Percentiles rank a stretch among this genome's conserved stretches.
Conservation (phyloP, 2,888 invertebrate genomes). For the Drosophila tanythrix region DNA sequence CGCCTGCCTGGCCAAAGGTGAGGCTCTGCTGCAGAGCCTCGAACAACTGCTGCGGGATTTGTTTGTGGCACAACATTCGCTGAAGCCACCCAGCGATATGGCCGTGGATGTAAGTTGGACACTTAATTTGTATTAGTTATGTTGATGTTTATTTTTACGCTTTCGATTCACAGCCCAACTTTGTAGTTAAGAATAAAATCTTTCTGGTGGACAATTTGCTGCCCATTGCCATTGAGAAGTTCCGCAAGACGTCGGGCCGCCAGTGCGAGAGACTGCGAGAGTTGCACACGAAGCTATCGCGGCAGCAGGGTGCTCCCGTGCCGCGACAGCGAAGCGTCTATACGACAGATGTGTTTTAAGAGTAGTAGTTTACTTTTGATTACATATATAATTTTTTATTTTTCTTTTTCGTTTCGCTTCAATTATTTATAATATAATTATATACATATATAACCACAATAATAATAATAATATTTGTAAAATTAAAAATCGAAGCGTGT, state of each 20-base stretch:
- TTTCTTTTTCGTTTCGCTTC: constrained; percentile 77
- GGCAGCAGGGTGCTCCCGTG: constrained; percentile 79
- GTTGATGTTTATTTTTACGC: background rate
- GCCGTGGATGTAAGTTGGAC: constrained; percentile 82
- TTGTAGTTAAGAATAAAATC: constrained; percentile 83
- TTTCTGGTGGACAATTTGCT: constrained; percentile 83
- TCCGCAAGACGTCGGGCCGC: constrained; percentile 79
- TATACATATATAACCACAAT: constrained; percentile 84
- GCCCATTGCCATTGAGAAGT: constrained; percentile 82
- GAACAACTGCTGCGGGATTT: constrained; percentile 82
- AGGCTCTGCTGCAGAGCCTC: constrained; percentile 79
- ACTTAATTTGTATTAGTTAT: background rate
- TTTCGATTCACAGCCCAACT: constrained; percentile 81
- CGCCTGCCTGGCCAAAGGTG: constrained; percentile 83
- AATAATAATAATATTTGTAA: constrained; percentile 81
- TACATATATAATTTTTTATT: constrained; percentile 82
- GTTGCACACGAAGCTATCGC: constrained; percentile 73
- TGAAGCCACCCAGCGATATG: constrained; percentile 81
- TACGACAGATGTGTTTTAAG: constrained; percentile 84
- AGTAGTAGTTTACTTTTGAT: constrained; percentile 66
- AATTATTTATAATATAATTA: constrained; percentile 83
- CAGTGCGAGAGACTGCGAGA: constrained; percentile 78
- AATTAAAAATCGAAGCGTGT: constrained; percentile 81
- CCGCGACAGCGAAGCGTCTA: constrained; percentile 85
- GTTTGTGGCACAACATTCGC: constrained; percentile 82